phyloP scores from a whole-genome alignment of 2,888 invertebrate species.

The Aspidapion aeneum region DNA sequence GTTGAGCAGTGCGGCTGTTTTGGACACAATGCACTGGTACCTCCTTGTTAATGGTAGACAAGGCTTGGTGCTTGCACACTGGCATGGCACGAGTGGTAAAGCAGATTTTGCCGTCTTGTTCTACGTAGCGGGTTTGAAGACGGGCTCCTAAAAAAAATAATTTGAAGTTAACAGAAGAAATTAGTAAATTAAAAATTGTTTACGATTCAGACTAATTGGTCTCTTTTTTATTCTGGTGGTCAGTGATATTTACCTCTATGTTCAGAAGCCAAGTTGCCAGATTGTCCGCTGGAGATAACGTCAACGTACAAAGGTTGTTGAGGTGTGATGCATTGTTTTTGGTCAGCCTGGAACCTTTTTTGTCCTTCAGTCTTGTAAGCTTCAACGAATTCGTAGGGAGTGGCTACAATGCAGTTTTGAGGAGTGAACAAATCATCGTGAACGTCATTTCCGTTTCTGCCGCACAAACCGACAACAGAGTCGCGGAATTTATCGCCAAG shows the following conservation, averaged over 20 bases:
- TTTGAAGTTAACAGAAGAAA: too few relatives aligned
- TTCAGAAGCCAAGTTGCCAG: not conserved
- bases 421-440: slow-evolving; percentile 59
- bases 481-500: slow-evolving; percentile 50
- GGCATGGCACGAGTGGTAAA: slow-evolving; percentile 57
- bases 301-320: slow-evolving; percentile 41
- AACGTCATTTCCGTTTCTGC: slow-evolving; percentile 58
- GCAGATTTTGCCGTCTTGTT: slow-evolving; percentile 55
- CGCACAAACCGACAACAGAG: slow-evolving; percentile 62
- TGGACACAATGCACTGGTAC: slow-evolving; percentile 50
- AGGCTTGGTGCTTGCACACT: slow-evolving; percentile 50
- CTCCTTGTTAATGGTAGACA: slow-evolving; percentile 44
- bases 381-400: slow-evolving; percentile 54
- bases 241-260: not conserved
- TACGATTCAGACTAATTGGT: too few relatives aligned
- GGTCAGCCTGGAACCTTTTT: slow-evolving; percentile 40
- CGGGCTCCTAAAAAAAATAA: too few relatives aligned
- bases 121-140: slow-evolving; percentile 53
- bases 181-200: too few relatives aligned
- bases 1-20: slow-evolving; percentile 32
- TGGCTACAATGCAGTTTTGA: slow-evolving; percentile 52
- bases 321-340: slow-evolving; percentile 41
- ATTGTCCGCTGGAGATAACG: slow-evolving; percentile 40
- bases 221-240: too few relatives aligned
- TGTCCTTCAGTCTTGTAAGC: slow-evolving; percentile 55